Base-by-base conservation (phyloP, 2,797 vertebrate species). In the Tamandua tetradactyla region DNA sequence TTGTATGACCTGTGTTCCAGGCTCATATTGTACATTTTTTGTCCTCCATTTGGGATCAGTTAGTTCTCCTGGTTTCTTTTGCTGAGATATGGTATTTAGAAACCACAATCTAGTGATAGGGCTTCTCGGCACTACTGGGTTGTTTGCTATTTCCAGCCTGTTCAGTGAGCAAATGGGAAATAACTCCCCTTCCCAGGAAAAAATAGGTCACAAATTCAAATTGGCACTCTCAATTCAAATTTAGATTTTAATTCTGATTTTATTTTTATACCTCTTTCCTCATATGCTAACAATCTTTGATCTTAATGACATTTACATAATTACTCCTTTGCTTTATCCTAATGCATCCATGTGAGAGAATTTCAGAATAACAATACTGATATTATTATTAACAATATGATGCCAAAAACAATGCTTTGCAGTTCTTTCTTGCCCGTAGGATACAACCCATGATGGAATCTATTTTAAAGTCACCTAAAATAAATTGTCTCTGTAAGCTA, bases 221-320 rank as follows among this genome's bases (percentile, higher is more conserved):
- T 8, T 85, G 86, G 66, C 52, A 82, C 88, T 90, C 92, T 85
- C 12, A 68, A 74, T 74, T 69, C 59, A 47, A 85, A 72, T 86
- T 47, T 25, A 64, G 76, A 25, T 79, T 91, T 82, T 83, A 49
- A 68, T 79, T 93, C 91, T 80, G 44, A 64, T 84, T 79, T 92
- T 89, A 59, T 49, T 78, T 85, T 68, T 82, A 12, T 64, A 22
- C 72, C 10, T 89, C 32, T 88, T 66, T 82, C 47, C 42, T 37
- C 37, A 91, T 40, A 49, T 72, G 74, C 35, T 91, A 81, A 71
- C 64, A 49, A n/a, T 90, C 30, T 64, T 85, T 40, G 40, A 42
- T 72, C 23, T 68, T 90, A 87, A 88, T 80, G 68, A n/a, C 30
- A 89, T 89, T 81, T 84, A 69, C 25, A 57, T 87, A 71, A 49